phyloP scores from a whole-genome alignment of 2,888 invertebrate species.

The Hyposoter didymator region DNA sequence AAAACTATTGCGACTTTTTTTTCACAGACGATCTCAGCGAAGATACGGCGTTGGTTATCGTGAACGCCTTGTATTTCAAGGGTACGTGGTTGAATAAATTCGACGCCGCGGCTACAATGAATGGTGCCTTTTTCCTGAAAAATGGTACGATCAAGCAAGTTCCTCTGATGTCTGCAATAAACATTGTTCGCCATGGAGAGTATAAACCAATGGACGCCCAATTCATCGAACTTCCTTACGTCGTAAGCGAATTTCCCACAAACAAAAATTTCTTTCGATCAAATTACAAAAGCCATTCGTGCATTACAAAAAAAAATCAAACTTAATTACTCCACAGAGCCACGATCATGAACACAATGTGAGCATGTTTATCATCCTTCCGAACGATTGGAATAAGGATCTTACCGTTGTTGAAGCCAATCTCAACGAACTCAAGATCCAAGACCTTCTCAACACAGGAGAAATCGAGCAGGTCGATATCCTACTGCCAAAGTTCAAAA shows the following conservation, averaged over 20 bases:
- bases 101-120: slow-evolving; percentile 85
- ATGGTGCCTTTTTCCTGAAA: slow-evolving; percentile 88
- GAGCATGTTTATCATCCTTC: slow-evolving; percentile 62
- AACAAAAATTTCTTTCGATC: background rate
- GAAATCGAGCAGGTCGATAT: background rate
- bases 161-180: slow-evolving; percentile 90
- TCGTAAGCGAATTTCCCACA: slow-evolving; percentile 75
- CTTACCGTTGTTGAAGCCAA: slow-evolving; percentile 40
- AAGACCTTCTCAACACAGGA: background rate
- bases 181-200: slow-evolving; percentile 85
- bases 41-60: slow-evolving; percentile 85
- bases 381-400: slow-evolving; percentile 26
- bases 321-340: background rate
- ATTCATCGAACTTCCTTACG: slow-evolving; percentile 90
- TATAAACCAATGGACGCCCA: slow-evolving; percentile 86
- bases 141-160: slow-evolving; percentile 86
- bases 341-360: background rate
- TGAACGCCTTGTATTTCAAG: slow-evolving; percentile 95
- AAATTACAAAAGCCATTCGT: background rate
- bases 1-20: background rate
- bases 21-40: slow-evolving; percentile 85
- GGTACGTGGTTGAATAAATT: slow-evolving; percentile 91
- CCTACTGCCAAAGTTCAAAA: slow-evolving; percentile 53
- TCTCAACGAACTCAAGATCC: slow-evolving; percentile 23
- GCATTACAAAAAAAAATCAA: background rate